Percentiles rank a stretch among this genome's conserved stretches.
These are phyloP conservation scores for Ploceus nigricollis DNA, from an alignment of 2,113 vertebrate genomes.

Conservation along the genomic window DNA sequence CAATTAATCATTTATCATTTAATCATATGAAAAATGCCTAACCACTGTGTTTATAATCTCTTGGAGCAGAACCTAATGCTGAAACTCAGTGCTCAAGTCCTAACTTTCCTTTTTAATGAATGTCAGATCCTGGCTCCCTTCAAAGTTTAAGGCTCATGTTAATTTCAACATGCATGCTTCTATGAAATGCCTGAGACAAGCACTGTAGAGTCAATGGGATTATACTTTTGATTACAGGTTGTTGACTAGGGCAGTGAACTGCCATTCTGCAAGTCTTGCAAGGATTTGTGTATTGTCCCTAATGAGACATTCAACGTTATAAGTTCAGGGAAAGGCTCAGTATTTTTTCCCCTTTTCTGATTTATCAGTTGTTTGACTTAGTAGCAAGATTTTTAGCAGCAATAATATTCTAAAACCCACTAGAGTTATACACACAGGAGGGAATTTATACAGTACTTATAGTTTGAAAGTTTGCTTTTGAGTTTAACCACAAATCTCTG, in stretches of 20 bases:
- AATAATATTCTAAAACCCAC: not conserved
- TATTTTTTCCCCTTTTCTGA: not conserved
- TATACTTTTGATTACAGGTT: not conserved
- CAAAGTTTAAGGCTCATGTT: not conserved
- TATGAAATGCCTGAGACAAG: not conserved
- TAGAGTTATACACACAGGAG: not conserved
- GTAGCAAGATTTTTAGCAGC: not conserved
- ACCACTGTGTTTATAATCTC: not conserved
- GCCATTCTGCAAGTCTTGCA: not conserved
- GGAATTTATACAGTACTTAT: not conserved
- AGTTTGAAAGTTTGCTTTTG: not conserved
- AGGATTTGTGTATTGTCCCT: not conserved
- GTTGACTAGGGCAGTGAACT: not conserved
- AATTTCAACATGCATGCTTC: not conserved
- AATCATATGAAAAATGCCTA: constrained; percentile 27
- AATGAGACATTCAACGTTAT: not conserved
- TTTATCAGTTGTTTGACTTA: not conserved
- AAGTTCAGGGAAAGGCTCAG: not conserved
- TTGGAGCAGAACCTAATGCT: not conserved
- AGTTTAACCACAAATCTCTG: not conserved
- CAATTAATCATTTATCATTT: constrained; percentile 6
- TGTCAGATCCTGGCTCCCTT: not conserved
- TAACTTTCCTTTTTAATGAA: constrained; percentile 9
- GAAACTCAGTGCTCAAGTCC: not conserved
- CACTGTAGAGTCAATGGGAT: not conserved